Evolutionary conservation across 2,797 vertebrate genomes (phyloP).

Genomic region (Natrix natrix): DNA sequence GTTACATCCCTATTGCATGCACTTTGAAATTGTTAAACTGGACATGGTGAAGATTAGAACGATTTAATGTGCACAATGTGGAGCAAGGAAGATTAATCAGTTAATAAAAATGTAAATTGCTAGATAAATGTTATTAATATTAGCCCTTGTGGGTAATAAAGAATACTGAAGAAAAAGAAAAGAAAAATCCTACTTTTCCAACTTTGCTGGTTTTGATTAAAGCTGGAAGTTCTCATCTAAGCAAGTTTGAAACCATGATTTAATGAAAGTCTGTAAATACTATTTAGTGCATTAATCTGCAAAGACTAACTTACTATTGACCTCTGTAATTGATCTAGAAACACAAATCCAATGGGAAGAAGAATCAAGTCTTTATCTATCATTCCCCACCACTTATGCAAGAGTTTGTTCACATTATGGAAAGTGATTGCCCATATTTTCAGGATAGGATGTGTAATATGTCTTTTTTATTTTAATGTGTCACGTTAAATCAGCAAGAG

Average conservation of each 20-base stretch:
- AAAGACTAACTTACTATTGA: neutral
- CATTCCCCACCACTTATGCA: neutral
- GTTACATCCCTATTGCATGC: neutral
- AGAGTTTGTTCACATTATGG: neutral
- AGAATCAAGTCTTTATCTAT: neutral
- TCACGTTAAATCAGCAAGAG: neutral
- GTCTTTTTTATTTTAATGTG: neutral
- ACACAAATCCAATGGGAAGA: neutral
- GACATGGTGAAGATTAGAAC: neutral
- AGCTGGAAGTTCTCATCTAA: neutral
- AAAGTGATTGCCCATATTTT: neutral
- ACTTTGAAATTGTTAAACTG: neutral
- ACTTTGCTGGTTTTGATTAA: neutral
- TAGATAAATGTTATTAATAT: slow-evolving; percentile 43
- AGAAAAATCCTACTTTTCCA: neutral
- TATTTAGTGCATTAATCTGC: neutral
- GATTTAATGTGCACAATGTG: slow-evolving; percentile 23
- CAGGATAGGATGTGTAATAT: neutral
- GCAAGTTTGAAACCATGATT: neutral
- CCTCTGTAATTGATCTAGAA: neutral
- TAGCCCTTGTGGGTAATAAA: slow-evolving; percentile 27
- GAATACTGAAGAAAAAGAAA: neutral
- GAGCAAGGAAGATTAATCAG: slow-evolving; percentile 25
- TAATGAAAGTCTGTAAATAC: neutral
- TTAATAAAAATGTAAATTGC: slow-evolving; percentile 36